Evolutionary conservation across 2,113 vertebrate species (phyloP).

Genomic region (Neodontobutis hainanensis): DNA sequence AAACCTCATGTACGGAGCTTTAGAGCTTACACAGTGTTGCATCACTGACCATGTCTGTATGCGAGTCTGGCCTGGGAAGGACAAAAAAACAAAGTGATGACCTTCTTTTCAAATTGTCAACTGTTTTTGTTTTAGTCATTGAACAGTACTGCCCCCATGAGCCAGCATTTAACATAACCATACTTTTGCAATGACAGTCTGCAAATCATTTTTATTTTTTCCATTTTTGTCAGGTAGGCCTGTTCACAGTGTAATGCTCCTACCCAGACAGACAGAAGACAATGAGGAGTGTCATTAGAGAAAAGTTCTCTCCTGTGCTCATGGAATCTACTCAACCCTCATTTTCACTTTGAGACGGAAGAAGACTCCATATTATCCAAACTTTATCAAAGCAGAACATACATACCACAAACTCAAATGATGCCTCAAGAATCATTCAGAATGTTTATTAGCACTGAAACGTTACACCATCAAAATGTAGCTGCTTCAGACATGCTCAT

Average conservation of each 20-base stretch:
- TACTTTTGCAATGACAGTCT: neutral
- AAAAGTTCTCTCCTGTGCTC: constrained; percentile 28
- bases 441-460: constrained; percentile 60
- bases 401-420: neutral
- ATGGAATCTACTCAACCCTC: constrained; percentile 51
- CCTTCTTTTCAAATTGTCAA: too few species aligned
- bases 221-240: too few species aligned
- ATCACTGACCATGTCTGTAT: neutral
- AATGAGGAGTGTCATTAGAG: constrained; percentile 39
- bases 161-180: neutral
- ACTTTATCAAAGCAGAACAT: neutral
- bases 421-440: constrained; percentile 47
- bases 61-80: too few species aligned
- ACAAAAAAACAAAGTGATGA: too few species aligned
- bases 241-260: neutral
- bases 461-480: constrained; percentile 32
- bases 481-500: neutral
- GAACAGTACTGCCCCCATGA: constrained; percentile 39
- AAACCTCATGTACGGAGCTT: too few species aligned
- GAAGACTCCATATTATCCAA: neutral
- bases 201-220: too few species aligned
- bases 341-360: constrained; percentile 11
- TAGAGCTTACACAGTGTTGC: neutral
- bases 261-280: too few species aligned
- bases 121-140: neutral